Evolutionary conservation across 1,140 invertebrate genomes (phyloP).

Genomic region (Rhopalosiphum maidis): DNA sequence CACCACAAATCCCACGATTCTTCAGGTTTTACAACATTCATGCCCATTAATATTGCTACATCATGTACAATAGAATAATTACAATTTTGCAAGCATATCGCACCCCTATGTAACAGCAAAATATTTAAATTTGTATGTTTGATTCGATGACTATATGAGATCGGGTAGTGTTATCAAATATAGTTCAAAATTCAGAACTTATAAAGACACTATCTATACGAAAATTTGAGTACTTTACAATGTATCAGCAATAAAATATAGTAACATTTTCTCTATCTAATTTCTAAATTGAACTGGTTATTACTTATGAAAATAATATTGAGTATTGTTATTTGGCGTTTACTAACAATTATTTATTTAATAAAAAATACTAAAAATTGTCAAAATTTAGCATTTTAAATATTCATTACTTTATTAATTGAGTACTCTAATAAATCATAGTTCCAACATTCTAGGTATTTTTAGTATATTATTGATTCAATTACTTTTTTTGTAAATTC

Average conservation of each 20-base stretch:
- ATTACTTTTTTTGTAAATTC: not conserved
- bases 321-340: not conserved
- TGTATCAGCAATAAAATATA: not conserved
- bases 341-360: not conserved
- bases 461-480: not conserved
- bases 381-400: not conserved
- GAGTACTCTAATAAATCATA: too few relatives aligned
- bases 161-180: too few relatives aligned
- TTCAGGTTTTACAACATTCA: conserved; percentile 79
- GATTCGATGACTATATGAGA: too few relatives aligned
- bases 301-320: not conserved
- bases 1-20: conserved; percentile 89
- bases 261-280: too few relatives aligned
- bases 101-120: not conserved
- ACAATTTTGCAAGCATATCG: conserved; percentile 51
- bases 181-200: too few relatives aligned
- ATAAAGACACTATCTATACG: too few relatives aligned
- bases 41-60: conserved; percentile 73
- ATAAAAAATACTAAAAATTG: not conserved
- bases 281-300: too few relatives aligned
- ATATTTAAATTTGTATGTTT: too few relatives aligned
- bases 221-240: not conserved
- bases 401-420: not conserved
- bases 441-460: not conserved
- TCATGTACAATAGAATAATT: conserved; percentile 14